Base-by-base conservation (phyloP, 2,888 invertebrate genomes). In the Venusia cambrica region DNA sequence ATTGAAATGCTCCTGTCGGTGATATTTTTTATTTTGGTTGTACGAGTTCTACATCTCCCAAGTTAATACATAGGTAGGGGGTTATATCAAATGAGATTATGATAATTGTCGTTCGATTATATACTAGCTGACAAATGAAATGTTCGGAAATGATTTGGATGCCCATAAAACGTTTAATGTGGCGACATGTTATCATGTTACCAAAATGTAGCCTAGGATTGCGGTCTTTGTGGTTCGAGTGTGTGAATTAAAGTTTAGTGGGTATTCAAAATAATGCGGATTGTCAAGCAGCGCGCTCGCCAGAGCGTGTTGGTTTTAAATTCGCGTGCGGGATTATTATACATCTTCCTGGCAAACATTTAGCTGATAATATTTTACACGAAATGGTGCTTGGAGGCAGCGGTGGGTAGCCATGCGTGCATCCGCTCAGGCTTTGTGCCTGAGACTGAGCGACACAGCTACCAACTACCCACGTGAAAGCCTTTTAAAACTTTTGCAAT, bases 341-440 rank as follows among this genome's bases (percentile, higher is more conserved):
- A n/a, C n/a, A 37, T 34, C 30, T 38, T 33, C 33, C 8, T 22
- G 28, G 16, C 26, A 27, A 38, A 38, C 33, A 46, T 49, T 41
- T 39, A 49, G 41, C 37, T 38, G 38, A 37, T 45, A 45, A 45
- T 44, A 38, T 46, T 49, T 41, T 28, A 24, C 36, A 36, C 32
- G 40, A 39, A 37, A 35, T 14, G 18, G 28, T 8, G 33, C 14
- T 15, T 30, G 13, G 31, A 21, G 29, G 30, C 20, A 12, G 30
- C 17, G 18, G 32, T 2, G 36, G 26, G 42, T 27, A 40, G 45
- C 43, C 41, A 45, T 48, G 49, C 48, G 45, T 47, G 46, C 35
- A 19, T 30, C 31, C 46, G 47, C 42, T 42, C 45, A 37, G 48
- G 37, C 51, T 51, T 57, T 64, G 63, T 63, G 56, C 46, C 48